Percentiles rank a stretch among this genome's conserved stretches.
These are phyloP conservation scores for Unio delphinus DNA, from an alignment of 2,888 invertebrate genomes.

Conservation along the genomic window DNA sequence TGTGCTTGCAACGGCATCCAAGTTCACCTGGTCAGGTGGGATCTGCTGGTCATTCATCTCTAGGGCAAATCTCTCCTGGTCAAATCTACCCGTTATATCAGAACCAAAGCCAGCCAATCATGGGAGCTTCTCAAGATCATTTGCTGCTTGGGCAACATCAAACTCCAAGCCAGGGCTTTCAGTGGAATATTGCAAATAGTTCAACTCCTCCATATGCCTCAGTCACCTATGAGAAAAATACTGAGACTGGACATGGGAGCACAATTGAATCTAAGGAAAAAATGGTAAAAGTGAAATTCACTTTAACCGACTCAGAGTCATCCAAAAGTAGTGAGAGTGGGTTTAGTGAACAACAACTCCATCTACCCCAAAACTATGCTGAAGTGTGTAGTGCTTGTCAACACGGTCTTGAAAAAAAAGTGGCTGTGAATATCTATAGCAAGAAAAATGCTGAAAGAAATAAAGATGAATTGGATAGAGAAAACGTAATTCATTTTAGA, in stretches of 20 bases:
- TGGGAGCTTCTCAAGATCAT: not conserved
- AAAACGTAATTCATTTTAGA: no score
- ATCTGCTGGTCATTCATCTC: slow-evolving; percentile 7
- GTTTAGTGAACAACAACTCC: slow-evolving; percentile 45
- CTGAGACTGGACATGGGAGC: not conserved
- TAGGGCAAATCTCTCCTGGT: slow-evolving; percentile 6
- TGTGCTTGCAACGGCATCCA: no score
- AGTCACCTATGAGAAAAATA: not conserved
- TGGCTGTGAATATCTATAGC: no score
- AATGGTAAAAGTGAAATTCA: slow-evolving; percentile 42
- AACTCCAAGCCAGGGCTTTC: no score
- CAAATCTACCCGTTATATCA: not conserved
- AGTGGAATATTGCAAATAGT: no score
- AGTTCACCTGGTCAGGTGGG: slow-evolving; percentile 23
- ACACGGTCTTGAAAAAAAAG: no score
- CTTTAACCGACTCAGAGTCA: slow-evolving; percentile 42
- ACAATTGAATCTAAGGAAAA: slow-evolving; percentile 1
- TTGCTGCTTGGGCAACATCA: not conserved
- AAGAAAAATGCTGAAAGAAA: no score
- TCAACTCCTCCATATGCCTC: no score
- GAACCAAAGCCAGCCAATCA: not conserved
- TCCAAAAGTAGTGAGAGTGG: slow-evolving; percentile 54
- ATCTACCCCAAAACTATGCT: slow-evolving; percentile 36
- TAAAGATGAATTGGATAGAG: no score
- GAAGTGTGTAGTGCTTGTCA: slow-evolving; percentile 49